Percentiles rank a stretch among this genome's conserved stretches.
These are phyloP conservation scores for Huso huso DNA, from an alignment of 2,797 vertebrate species.

Conservation along the genomic window DNA sequence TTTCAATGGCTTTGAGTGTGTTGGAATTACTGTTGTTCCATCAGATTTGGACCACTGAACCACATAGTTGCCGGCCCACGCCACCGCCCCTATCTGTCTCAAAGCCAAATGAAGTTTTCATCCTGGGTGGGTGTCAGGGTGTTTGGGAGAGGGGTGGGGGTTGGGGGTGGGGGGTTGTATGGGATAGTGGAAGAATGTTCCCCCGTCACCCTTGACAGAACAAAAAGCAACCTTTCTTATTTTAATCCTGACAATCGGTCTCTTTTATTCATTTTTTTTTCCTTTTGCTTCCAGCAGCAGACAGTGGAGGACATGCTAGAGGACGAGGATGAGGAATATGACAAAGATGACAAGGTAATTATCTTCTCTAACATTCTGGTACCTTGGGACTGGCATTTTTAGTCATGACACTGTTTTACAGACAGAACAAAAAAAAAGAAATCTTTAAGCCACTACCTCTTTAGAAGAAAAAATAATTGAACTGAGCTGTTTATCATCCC, in stretches of 20 bases:
- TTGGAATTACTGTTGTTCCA: conserved; percentile 34
- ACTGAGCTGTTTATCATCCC: conserved; percentile 70
- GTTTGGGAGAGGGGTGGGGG: background rate
- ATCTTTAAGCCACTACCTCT: conserved; percentile 31
- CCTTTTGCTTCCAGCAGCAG: conserved; percentile 56
- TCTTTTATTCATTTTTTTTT: conserved; percentile 30
- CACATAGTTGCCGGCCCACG: conserved; percentile 59
- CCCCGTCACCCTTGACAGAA: background rate
- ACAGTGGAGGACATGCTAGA: conserved; percentile 94
- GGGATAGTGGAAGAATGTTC: background rate
- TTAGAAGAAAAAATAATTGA: conserved; percentile 57
- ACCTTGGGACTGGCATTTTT: conserved; percentile 60
- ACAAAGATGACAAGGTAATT: conserved; percentile 99
- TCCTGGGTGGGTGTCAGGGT: conserved; percentile 15
- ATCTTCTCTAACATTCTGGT: conserved; percentile 64
- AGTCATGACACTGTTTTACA: conserved; percentile 61
- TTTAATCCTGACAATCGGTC: conserved; percentile 48
- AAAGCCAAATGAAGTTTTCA: conserved; percentile 23
- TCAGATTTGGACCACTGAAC: conserved; percentile 57
- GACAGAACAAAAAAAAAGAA: conserved; percentile 53
- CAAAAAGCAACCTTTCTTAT: conserved; percentile 18
- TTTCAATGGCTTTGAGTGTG: conserved; percentile 7
- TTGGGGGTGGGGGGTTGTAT: background rate
- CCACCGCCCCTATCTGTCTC: conserved; percentile 38
- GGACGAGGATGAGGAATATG: conserved; percentile 96